These are phyloP conservation scores for Lordiphosa clarofinis DNA, from an alignment of 1,140 invertebrate genomes.

Conservation along the genomic window DNA sequence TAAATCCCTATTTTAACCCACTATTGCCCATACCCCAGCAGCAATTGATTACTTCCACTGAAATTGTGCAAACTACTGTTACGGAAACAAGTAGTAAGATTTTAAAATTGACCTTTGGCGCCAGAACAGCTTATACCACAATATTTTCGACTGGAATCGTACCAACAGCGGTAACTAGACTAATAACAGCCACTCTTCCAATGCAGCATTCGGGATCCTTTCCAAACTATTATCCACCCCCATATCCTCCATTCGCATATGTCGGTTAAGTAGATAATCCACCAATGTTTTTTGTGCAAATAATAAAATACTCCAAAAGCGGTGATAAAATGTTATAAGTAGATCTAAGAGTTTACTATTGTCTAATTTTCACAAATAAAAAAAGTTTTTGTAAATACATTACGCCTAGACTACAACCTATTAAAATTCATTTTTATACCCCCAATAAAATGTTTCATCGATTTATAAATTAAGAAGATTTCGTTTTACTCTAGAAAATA, in stretches of 20 bases:
- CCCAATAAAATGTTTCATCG: slow-evolving; percentile 2
- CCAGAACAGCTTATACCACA: slow-evolving; percentile 92
- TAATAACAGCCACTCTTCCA: slow-evolving; percentile 88
- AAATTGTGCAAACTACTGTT: slow-evolving; percentile 88
- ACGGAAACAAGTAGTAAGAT: slow-evolving; percentile 90
- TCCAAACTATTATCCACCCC: slow-evolving; percentile 83
- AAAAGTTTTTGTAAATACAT: slow-evolving; percentile 11
- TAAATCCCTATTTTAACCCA: slow-evolving; percentile 81
- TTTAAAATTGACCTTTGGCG: slow-evolving; percentile 92
- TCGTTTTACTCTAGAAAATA: too few relatives aligned
- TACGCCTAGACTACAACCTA: slow-evolving; percentile 6
- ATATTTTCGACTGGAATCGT: slow-evolving; percentile 91
- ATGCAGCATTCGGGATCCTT: slow-evolving; percentile 88
- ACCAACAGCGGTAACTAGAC: slow-evolving; percentile 90
- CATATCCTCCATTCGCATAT: slow-evolving; percentile 84
- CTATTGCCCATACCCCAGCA: slow-evolving; percentile 80
- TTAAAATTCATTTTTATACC: slow-evolving; percentile 3
- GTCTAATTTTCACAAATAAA: slow-evolving; percentile 8
- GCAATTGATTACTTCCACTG: slow-evolving; percentile 90
- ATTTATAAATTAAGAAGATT: too few relatives aligned
- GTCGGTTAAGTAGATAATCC: slow-evolving; percentile 81
- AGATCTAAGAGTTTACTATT: slow-evolving; percentile 6
- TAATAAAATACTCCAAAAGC: slow-evolving; percentile 3
- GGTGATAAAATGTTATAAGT: slow-evolving; percentile 7
- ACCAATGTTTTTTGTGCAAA: slow-evolving; percentile 7